These are phyloP conservation scores for Eurystomus glaucurus DNA, from an alignment of 2,797 vertebrate genomes.

Conservation along the genomic window DNA sequence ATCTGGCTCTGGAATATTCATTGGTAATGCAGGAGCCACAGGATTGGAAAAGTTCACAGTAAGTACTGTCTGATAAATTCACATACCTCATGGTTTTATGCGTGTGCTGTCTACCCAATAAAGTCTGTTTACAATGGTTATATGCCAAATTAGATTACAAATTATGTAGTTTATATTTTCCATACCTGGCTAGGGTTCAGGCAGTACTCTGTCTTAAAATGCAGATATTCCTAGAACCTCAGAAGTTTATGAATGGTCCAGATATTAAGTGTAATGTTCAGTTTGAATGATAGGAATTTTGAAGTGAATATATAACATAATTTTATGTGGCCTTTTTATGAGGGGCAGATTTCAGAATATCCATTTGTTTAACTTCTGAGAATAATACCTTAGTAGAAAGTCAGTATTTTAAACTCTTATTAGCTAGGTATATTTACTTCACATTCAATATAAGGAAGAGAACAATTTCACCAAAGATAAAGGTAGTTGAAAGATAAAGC, in stretches of 20 bases:
- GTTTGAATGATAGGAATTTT: neutral
- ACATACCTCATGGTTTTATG: neutral
- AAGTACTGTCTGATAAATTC: conserved; percentile 76
- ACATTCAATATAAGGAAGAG: neutral
- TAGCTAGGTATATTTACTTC: neutral
- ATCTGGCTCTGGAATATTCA: conserved; percentile 93
- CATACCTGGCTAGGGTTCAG: neutral
- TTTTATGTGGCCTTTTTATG: neutral
- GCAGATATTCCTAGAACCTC: neutral
- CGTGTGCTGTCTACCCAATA: neutral
- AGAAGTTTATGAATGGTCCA: neutral
- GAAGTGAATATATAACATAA: neutral
- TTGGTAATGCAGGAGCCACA: conserved; percentile 93
- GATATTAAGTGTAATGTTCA: neutral
- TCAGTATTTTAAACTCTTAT: neutral
- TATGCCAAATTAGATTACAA: neutral
- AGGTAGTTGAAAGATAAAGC: neutral
- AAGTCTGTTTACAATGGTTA: neutral
- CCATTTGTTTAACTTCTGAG: neutral
- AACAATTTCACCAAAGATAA: neutral
- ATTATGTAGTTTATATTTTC: neutral
- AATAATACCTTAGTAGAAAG: neutral
- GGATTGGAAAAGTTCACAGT: conserved; percentile 92
- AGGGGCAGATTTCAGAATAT: neutral
- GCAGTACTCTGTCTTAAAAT: neutral